Evolutionary conservation across 2,888 invertebrate species (phyloP).

Genomic region (Cephus spinipes): DNA sequence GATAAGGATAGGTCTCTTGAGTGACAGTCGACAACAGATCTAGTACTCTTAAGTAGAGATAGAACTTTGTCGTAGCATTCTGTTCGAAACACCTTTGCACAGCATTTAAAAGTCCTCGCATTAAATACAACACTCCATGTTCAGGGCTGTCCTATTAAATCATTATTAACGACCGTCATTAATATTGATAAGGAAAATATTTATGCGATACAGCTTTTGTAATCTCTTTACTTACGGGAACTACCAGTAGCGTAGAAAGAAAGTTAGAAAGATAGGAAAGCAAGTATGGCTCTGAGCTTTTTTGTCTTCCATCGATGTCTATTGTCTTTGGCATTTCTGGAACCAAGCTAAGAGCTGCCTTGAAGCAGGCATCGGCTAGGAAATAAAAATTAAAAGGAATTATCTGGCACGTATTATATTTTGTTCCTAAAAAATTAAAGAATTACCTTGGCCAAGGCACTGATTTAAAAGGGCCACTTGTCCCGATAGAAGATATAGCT

Average conservation of each 20-base stretch:
- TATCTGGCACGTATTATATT: background rate
- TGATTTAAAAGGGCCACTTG: conserved; percentile 90
- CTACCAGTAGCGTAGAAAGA: conserved; percentile 83
- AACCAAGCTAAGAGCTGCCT: conserved; percentile 85
- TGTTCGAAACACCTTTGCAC: conserved; percentile 81
- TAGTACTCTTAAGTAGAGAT: conserved; percentile 80
- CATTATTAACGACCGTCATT: background rate
- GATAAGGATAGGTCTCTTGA: conserved; percentile 87
- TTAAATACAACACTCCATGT: conserved; percentile 84
- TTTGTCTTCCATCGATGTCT: conserved; percentile 80
- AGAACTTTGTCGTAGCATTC: conserved; percentile 75
- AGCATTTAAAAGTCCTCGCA: conserved; percentile 84
- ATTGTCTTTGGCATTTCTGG: conserved; percentile 80
- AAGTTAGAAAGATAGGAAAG: conserved; percentile 81
- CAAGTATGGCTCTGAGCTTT: conserved; percentile 79
- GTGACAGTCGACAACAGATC: conserved; percentile 83
- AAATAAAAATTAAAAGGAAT: conserved; percentile 9
- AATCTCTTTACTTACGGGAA: conserved; percentile 74
- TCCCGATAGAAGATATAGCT: conserved; percentile 88
- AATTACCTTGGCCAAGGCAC: conserved; percentile 88
- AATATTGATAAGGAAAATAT: background rate
- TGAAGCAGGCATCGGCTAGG: conserved; percentile 92
- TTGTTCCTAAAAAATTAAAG: background rate
- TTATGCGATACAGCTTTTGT: background rate
- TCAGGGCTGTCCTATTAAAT: conserved; percentile 85